Conservation (phyloP, 2,888 invertebrate species). For the Xylophagus ater region DNA sequence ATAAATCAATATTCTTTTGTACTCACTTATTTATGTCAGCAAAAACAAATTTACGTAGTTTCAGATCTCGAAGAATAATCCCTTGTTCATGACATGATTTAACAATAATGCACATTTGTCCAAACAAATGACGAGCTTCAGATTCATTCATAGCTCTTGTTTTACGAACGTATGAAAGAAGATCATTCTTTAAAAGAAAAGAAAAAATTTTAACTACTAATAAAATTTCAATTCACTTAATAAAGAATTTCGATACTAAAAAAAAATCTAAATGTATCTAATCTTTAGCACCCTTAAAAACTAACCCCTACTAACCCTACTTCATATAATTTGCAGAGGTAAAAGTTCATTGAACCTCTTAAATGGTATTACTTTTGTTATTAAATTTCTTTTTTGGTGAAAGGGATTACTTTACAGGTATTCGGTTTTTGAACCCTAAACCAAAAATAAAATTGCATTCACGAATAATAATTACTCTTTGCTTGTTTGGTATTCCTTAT, state of each 20-base stretch:
- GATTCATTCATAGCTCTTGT: slow-evolving; percentile 69
- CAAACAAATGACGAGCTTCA: slow-evolving; percentile 70
- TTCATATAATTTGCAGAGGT: neutral
- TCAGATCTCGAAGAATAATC: slow-evolving; percentile 81
- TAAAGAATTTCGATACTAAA: neutral
- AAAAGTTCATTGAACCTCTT: slow-evolving; percentile 7
- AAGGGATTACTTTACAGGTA: too few relatives aligned
- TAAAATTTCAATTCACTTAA: too few relatives aligned
- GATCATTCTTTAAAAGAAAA: slow-evolving; percentile 54
- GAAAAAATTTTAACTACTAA: neutral
- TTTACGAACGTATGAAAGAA: slow-evolving; percentile 78
- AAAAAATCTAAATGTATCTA: slow-evolving; percentile 3
- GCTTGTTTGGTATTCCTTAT: too few relatives aligned
- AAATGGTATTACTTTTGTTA: slow-evolving; percentile 1
- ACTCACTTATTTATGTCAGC: slow-evolving; percentile 75
- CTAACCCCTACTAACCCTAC: slow-evolving; percentile 6
- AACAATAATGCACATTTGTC: slow-evolving; percentile 76
- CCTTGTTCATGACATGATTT: slow-evolving; percentile 79
- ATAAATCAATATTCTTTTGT: slow-evolving; percentile 1
- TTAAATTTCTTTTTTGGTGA: too few relatives aligned
- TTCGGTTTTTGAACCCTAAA: too few relatives aligned
- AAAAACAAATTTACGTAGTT: slow-evolving; percentile 88
- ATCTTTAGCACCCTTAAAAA: slow-evolving; percentile 6
- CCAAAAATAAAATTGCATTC: too few relatives aligned
- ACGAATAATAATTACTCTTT: too few relatives aligned